Evolutionary conservation across 2,113 vertebrate genomes (phyloP), one percentile per base, ranked within the genome.

Genomic region (Oceanodroma tethys): DNA sequence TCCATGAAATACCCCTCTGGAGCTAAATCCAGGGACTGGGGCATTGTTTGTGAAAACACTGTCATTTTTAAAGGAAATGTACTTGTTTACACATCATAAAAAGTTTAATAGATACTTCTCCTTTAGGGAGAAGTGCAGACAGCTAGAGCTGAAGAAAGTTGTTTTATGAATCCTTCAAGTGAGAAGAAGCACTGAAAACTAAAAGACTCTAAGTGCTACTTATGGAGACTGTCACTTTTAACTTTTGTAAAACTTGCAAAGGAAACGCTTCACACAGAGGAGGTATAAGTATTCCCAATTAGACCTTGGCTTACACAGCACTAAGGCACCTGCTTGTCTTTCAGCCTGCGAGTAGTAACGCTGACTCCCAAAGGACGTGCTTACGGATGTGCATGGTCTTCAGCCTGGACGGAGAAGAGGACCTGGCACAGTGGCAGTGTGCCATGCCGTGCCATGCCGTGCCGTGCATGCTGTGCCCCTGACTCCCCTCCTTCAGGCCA

Each of bases 11-110:
- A 79, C 66, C 73, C 94, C 84, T 97, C 86, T 76, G 81, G 83
- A 94, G 87, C 55, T 80, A 90, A 91, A 94, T 58, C 83, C 66
- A 92, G 78, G 50, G 84, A 85, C 67, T 80, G 36, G 70, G 65
- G 83, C 92, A 86, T 55, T 90, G 88, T 93, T 97, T 87, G 73
- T 45, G 79, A 85, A 95, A 95, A 88, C 70, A 52, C 58, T 23
- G 21, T 50, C 40, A 68, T 97, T 96, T 96, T 95, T 73, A 91
- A 95, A 94, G 73, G 73, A 94, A 91, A 95, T 90, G 42, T 56
- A 80, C 66, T 90, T 97, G 89, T 95, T 92, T 96, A 94, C 66
- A 91, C 78, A 90, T 72, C 45, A 84, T 93, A 93, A 93, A 94
- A 96, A 92, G 63, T 96, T 83, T 93, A 95, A 91, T 43, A 93